Evolutionary conservation across 2,113 vertebrate genomes (phyloP).

Genomic region (Zosterops lateralis): DNA sequence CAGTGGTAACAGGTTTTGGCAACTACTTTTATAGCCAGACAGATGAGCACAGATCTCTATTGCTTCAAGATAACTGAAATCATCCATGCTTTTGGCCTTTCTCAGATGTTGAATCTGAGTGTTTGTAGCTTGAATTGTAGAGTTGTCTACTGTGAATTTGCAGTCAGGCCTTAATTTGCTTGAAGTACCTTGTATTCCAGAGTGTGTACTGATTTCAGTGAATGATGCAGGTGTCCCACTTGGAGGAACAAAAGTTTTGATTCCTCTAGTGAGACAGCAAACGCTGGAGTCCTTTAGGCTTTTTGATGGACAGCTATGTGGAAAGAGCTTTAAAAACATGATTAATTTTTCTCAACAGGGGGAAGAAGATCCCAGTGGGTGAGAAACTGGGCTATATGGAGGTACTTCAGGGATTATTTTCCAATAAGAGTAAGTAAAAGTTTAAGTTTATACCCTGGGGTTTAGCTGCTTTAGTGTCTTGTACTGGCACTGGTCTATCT

Average conservation of each 20-base stretch:
- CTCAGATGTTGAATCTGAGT: background rate
- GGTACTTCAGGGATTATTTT: conserved; percentile 95
- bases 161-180: background rate
- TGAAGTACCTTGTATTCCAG: background rate
- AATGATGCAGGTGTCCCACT: background rate
- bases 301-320: background rate
- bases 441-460: background rate
- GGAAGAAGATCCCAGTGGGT: conserved; percentile 94
- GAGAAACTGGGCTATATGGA: conserved; percentile 93
- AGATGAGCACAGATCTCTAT: background rate
- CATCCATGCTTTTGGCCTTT: background rate
- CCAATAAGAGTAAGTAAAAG: conserved; percentile 85
- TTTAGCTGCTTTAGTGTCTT: background rate
- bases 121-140: background rate
- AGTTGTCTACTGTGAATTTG: background rate
- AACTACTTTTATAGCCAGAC: background rate
- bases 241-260: background rate
- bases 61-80: background rate
- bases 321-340: background rate
- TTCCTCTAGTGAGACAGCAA: background rate
- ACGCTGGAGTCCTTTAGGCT: background rate
- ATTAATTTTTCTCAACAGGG: conserved; percentile 69
- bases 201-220: background rate
- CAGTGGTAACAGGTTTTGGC: background rate
- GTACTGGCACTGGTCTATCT: background rate